Base-by-base conservation (phyloP, 1,140 invertebrate genomes). In the Cotesia chilonis region DNA sequence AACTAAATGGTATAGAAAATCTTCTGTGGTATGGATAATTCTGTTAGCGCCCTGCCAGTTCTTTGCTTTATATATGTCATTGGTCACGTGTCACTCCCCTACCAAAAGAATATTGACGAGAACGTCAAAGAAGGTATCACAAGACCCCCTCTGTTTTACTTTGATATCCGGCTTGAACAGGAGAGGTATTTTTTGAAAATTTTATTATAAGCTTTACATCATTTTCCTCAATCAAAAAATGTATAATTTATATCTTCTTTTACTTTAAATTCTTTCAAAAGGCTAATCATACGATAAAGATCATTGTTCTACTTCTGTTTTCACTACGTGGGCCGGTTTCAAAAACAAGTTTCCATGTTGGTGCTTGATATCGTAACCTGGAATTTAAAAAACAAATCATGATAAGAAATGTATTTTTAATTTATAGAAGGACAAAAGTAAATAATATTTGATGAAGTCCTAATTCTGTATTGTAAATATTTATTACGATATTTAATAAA, bases 11-110 rank as follows among this genome's bases (percentile, higher is more conserved):
- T 66, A 20, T 70, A 55, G 72, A 55, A 75, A 82, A 76, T 76
- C 71, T 70, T 83, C 75, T 78, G 76, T 77, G 74, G 79, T 76
- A 82, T 81, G 82, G 79, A 85, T 81, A 84, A 84, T 80, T 84
- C 82, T 82, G 82, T 86, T 84, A 80, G 80, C 79, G 76, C 81
- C 81, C 79, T 81, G 83, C 79, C 81, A 81, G 82, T 80, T 74
- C 54, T 20, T 76, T 83, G 80, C 83, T 86, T 86, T 86, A 85
- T 86, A 86, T 85, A 85, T 85, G 81, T 81, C 79, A 85, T 85
- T 82, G 84, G 83, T 85, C 85, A 86, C 85, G 85, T 86, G 85
- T 82, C 77, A 68, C 79, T 73, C 83, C 82, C 80, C 79, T 76
- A 63, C 75, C 77, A 47, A 20, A 47, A 17, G 47, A 54, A 2